Evolutionary conservation across 2,888 invertebrate genomes (phyloP), one percentile per base, ranked within the genome.

Genomic region (Anarsia innoxiella): DNA sequence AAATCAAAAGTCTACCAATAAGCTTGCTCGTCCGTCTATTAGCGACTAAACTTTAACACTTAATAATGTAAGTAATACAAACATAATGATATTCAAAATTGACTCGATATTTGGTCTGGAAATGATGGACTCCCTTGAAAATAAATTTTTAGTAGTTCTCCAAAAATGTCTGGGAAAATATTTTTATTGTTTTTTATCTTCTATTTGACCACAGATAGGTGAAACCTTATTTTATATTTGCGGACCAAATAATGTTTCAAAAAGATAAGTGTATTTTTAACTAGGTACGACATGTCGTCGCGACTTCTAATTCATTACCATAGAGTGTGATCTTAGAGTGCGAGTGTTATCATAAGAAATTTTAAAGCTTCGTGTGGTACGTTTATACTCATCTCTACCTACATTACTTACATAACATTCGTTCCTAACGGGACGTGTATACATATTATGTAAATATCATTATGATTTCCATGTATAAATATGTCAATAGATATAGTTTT

Each of bases 381-480:
- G 56, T 68, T 76, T 68, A 71, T 78, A 76, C 59, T 77, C 77
- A 64, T 69, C 56, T 74, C 82, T 82, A 77, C 65, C 79, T 82
- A 80, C 70, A 71, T 71, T 56, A 67, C 72, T 70, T 77, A 82
- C 72, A 72, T 73, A 82, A 84, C 84, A 80, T 79, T 84, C 76
- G 84, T 83, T 79, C 84, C 83, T 83, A 84, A 84, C 68, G 80
- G 84, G 79, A 84, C 83, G 78, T 83, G 84, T 84, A 84, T 79
- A 84, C 82, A 83, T 84, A 78, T 73, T 69, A 79, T 80, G 82
- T 83, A 83, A 80, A 84, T 83, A 82, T 76, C 61, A 71, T 70
- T n/a, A 76, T 78, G 69, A 65, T 64, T 75, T 53, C 72, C 72
- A 74, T 83, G 82, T 84, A 83, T 83, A 83, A 84, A 84, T 84